Evolutionary conservation across 2,113 vertebrate species (phyloP), one percentile per base, ranked within the genome.

Genomic region (Bettongia penicillata): DNA sequence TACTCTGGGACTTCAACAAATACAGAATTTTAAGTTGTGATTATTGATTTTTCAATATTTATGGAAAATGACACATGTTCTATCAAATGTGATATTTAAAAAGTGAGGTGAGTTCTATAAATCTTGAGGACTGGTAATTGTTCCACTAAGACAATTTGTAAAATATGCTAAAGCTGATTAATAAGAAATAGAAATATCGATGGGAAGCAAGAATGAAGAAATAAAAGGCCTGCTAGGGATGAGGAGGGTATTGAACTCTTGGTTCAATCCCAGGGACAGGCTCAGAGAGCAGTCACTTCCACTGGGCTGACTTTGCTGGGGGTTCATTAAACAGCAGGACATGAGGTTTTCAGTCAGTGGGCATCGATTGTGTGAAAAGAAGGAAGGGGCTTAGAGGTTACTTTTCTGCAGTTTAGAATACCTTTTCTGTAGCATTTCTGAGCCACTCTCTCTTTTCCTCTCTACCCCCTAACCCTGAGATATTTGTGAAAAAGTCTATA

Each of bases 1-100:
- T 94, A 89, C 92, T 53, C 95, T 95, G 50, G 48, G 94, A 96
- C 97, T 92, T 96, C 91, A 96, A 97, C 93, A 96, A 97, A 96
- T 96, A 95, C 25, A 91, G 91, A 89, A 92, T 97, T 97, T 97
- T 93, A 96, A 96, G 94, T 90, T 96, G 90, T 50, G 68, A 94
- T 95, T 94, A 97, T 97, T 97, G 97, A 98, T 96, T 97, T 96
- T 98, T 96, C 95, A 97, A 94, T 97, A 97, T 96, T 97, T 96
- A 93, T 94, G 77, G 97, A 95, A 97, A 98, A 96, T 96, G 96
- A 97, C 96, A 98, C 92, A 95, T 97, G 96, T 97, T 97, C 93
- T 97, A 95, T 89, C 96, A 96, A 96, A 96, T 94, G 91, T 97
- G 96, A 94, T 98, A 97, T 97, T 98, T 97, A 93, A 61, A n/a